Percentiles rank a stretch among this genome's conserved stretches.
Evolutionary conservation across 2,797 vertebrate genomes (phyloP).

Genomic region (Gallinago solitaria): DNA sequence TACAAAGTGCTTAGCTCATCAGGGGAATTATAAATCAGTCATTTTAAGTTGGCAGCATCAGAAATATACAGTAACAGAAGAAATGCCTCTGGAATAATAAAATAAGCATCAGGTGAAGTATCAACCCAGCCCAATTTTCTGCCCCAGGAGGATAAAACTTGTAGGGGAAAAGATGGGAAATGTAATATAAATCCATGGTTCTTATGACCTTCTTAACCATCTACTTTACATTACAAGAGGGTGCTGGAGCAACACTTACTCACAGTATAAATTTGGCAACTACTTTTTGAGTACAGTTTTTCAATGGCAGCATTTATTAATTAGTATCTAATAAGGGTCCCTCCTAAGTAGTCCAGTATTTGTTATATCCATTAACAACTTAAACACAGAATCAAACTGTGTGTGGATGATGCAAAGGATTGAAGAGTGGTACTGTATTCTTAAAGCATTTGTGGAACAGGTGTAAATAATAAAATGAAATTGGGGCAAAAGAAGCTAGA

Average conservation of each 20-base stretch:
- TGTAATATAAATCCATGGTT: not conserved
- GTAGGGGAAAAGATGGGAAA: not conserved
- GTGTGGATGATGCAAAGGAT: not conserved
- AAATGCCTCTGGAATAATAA: not conserved
- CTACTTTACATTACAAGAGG: not conserved
- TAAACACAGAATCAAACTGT: not conserved
- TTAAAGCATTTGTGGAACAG: not conserved
- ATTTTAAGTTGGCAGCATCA: not conserved
- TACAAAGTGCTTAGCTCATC: not conserved
- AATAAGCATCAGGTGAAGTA: not conserved
- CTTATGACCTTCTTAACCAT: not conserved
- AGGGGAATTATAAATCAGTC: not conserved
- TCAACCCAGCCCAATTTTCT: not conserved
- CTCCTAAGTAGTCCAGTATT: not conserved
- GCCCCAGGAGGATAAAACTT: not conserved
- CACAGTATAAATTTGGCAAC: not conserved
- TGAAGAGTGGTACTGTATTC: not conserved
- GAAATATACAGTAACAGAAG: not conserved
- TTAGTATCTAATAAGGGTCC: not conserved
- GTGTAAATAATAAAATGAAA: not conserved
- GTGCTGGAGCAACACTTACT: not conserved
- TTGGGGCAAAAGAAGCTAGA: rapidly evolving
- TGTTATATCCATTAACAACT: not conserved
- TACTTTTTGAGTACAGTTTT: not conserved
- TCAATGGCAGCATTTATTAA: not conserved